A percentile compares a stretch with the other conserved stretches of the same genome.
Conservation (phyloP, 2,113 vertebrate genomes). For the Cavia aperea region DNA sequence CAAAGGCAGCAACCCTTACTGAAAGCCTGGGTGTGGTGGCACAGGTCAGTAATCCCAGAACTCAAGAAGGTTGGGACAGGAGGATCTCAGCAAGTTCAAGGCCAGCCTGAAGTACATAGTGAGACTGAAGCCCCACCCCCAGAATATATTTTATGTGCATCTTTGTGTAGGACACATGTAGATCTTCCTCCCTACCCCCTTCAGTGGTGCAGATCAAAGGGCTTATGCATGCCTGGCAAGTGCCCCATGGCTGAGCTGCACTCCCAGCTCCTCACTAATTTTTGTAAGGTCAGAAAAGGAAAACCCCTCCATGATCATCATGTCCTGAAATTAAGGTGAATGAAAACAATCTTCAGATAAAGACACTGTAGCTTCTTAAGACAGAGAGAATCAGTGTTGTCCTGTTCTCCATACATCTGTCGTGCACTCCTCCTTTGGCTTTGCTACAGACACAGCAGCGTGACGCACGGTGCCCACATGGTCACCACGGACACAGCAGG, state of each 20-base stretch:
- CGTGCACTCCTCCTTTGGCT: background rate
- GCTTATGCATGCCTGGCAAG: background rate
- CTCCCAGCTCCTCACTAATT: background rate
- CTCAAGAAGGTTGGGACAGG: background rate
- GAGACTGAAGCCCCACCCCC: background rate
- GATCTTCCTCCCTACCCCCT: background rate
- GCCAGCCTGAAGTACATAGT: background rate
- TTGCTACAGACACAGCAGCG: background rate
- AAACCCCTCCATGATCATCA: background rate
- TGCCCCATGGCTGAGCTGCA: no score
- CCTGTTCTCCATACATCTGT: background rate
- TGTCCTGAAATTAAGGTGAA: slow-evolving; percentile 3
- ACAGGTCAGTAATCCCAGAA: background rate
- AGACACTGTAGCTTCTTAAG: background rate
- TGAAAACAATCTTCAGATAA: background rate
- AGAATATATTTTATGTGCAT: background rate
- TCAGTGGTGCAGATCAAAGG: background rate
- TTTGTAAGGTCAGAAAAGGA: background rate
- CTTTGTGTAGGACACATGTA: background rate
- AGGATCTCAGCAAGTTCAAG: background rate
- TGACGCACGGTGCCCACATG: background rate
- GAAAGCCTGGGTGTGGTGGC: background rate
- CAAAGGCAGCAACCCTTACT: background rate
- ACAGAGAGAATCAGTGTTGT: background rate
- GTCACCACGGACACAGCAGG: background rate